phyloP scores from a whole-genome alignment of 2,888 invertebrate genomes.

The Dendrolimus houi region DNA sequence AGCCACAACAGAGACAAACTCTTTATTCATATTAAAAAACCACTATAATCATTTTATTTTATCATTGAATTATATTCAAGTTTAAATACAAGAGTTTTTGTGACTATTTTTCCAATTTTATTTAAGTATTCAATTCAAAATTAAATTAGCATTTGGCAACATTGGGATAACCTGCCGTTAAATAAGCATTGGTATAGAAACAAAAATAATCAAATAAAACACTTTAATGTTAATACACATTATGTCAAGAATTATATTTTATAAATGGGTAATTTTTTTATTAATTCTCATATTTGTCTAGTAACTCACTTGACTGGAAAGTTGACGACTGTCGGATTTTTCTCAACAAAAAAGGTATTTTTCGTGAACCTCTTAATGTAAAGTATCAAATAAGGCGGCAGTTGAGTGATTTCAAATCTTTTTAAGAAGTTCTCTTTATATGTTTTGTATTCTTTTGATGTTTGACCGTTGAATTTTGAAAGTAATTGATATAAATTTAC shows the following conservation, averaged over 20 bases:
- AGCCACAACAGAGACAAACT: background rate
- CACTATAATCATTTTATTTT: background rate
- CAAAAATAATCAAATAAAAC: too few species aligned
- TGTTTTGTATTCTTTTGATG: slow-evolving; percentile 99
- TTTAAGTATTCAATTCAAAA: too few species aligned
- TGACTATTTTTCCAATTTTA: too few species aligned
- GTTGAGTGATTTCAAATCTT: slow-evolving; percentile 93
- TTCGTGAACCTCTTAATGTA: slow-evolving; percentile 99
- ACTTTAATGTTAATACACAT: too few species aligned
- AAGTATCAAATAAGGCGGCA: slow-evolving; percentile 96
- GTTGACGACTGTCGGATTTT: slow-evolving; percentile 99
- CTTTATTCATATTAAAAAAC: background rate
- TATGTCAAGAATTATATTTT: too few species aligned
- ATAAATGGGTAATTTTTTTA: too few species aligned
- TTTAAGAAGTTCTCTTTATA: slow-evolving; percentile 99
- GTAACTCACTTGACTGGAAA: slow-evolving; percentile 97
- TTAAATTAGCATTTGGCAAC: too few species aligned
- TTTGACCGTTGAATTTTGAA: slow-evolving; percentile 96
- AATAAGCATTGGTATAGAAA: too few species aligned
- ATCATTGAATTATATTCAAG: too few species aligned
- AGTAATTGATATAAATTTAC: slow-evolving; percentile 95
- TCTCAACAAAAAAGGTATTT: slow-evolving; percentile 99
- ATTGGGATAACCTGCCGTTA: too few species aligned
- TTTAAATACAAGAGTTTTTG: too few species aligned
- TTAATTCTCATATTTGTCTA: background rate